Conservation (phyloP, 2,888 invertebrate genomes). For the Nycteola revayana region DNA sequence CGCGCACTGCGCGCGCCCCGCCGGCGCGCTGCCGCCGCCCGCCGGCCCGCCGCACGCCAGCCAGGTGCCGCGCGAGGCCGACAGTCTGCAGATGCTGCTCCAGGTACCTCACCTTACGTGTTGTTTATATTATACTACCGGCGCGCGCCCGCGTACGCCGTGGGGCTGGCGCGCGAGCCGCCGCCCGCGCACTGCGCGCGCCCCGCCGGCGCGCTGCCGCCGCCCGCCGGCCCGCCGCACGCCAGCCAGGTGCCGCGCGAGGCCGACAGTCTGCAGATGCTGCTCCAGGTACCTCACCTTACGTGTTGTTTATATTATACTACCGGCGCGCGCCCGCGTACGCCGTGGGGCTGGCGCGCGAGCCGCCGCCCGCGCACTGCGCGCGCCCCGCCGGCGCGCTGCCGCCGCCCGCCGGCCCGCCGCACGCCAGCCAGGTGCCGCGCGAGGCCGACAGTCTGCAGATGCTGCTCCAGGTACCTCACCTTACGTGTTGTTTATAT, state of each 20-base stretch:
- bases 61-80: constrained; percentile 91
- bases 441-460: constrained; percentile 92
- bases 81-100: constrained; percentile 90
- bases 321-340: constrained; percentile 28
- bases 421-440: constrained; percentile 90
- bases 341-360: constrained; percentile 7
- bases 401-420: constrained; percentile 72
- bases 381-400: constrained; percentile 36
- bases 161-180: constrained; percentile 1
- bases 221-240: constrained; percentile 83
- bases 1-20: constrained; percentile 64
- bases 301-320: no score
- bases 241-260: constrained; percentile 91
- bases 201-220: constrained; percentile 36
- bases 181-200: not conserved
- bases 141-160: constrained; percentile 2
- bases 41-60: constrained; percentile 86
- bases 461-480: constrained; percentile 88
- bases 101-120: no score
- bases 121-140: no score
- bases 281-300: constrained; percentile 88
- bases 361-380: not conserved
- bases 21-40: constrained; percentile 86
- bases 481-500: no score
- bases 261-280: constrained; percentile 90